These are phyloP conservation scores for Epiblema foenella DNA, from an alignment of 2,888 invertebrate species.

Conservation along the genomic window DNA sequence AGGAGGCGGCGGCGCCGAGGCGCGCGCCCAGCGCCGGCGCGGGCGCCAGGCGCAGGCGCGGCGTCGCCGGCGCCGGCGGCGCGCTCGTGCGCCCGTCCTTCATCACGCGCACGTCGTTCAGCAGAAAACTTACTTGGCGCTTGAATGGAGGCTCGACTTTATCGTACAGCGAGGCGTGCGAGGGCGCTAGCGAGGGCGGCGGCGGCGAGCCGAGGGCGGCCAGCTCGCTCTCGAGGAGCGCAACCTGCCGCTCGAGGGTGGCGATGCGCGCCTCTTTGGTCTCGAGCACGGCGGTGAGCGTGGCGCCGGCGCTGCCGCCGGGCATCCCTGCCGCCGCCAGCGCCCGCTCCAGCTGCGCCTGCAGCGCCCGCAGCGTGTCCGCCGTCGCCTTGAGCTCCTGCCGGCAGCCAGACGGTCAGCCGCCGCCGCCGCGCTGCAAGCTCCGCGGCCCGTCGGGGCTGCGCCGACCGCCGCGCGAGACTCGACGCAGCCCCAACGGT, in stretches of 20 bases:
- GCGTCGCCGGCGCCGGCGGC: constrained; percentile 58
- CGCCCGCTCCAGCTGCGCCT: constrained; percentile 91
- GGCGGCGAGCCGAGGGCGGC: constrained; percentile 79
- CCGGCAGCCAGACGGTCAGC: constrained; percentile 74
- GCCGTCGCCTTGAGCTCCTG: constrained; percentile 94
- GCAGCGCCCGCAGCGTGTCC: constrained; percentile 93
- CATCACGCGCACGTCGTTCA: constrained; percentile 91
- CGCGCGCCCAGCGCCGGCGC: constrained; percentile 56
- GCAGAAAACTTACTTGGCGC: constrained; percentile 94
- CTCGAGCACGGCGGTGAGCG: constrained; percentile 91
- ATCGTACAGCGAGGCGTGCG: constrained; percentile 86
- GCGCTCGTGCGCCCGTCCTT: constrained; percentile 87
- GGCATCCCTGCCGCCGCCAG: constrained; percentile 86
- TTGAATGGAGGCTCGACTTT: constrained; percentile 88
- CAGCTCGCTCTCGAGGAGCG: constrained; percentile 91
- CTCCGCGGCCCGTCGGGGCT: constrained; percentile 66
- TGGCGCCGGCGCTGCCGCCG: constrained; percentile 85
- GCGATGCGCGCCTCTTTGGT: constrained; percentile 95
- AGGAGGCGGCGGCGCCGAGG: constrained; percentile 58
- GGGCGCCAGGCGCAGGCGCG: constrained; percentile 29
- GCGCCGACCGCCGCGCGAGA: constrained; percentile 53
- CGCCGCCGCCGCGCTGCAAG: constrained; percentile 63
- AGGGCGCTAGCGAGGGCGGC: constrained; percentile 82
- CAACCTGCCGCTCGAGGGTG: constrained; percentile 93
- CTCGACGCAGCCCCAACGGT: constrained; percentile 72